Percentiles rank a stretch among this genome's conserved stretches.
These are phyloP conservation scores for Crocallis elinguaria DNA, from an alignment of 2,888 invertebrate species.

Conservation along the genomic window DNA sequence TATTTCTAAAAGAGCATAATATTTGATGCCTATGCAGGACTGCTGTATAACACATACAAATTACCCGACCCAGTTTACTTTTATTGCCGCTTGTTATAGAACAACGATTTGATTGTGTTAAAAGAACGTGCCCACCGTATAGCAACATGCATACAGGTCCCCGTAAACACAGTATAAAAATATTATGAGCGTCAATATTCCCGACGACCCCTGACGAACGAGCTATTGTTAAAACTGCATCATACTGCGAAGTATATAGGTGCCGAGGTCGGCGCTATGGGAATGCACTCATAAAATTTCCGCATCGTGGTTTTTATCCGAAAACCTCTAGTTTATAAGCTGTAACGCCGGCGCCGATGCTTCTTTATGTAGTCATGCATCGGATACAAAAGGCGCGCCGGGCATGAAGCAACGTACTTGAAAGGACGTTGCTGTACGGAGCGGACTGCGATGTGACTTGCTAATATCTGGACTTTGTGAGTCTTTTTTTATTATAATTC, in stretches of 20 bases:
- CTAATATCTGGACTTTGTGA: slow-evolving; percentile 21
- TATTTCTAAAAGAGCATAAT: too few species aligned
- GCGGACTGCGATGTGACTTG: slow-evolving; percentile 31
- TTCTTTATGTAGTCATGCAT: slow-evolving; percentile 50
- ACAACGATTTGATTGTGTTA: slow-evolving; percentile 30
- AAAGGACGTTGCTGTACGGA: slow-evolving; percentile 38
- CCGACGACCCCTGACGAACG: slow-evolving; percentile 77
- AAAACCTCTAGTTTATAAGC: slow-evolving; percentile 54
- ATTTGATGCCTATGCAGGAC: too few species aligned
- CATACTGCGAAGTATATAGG: slow-evolving; percentile 40
- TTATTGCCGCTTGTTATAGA: slow-evolving; percentile 22
- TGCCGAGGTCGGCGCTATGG: slow-evolving; percentile 58
- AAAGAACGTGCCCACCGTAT: slow-evolving; percentile 29
- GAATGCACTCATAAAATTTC: slow-evolving; percentile 74
- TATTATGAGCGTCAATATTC: slow-evolving; percentile 55
- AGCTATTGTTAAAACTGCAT: slow-evolving; percentile 64
- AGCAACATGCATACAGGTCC: slow-evolving; percentile 39
- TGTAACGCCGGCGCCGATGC: slow-evolving; percentile 39
- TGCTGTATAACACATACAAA: background rate
- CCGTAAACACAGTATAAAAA: slow-evolving; percentile 37
- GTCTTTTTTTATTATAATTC: slow-evolving; percentile 17
- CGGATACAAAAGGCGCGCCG: slow-evolving; percentile 58
- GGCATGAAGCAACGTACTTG: slow-evolving; percentile 46
- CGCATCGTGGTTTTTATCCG: slow-evolving; percentile 70
- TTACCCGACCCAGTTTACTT: slow-evolving; percentile 20